These are phyloP conservation scores for Stenotaenia linearis DNA, from an alignment of 2,888 invertebrate genomes.

Conservation along the genomic window DNA sequence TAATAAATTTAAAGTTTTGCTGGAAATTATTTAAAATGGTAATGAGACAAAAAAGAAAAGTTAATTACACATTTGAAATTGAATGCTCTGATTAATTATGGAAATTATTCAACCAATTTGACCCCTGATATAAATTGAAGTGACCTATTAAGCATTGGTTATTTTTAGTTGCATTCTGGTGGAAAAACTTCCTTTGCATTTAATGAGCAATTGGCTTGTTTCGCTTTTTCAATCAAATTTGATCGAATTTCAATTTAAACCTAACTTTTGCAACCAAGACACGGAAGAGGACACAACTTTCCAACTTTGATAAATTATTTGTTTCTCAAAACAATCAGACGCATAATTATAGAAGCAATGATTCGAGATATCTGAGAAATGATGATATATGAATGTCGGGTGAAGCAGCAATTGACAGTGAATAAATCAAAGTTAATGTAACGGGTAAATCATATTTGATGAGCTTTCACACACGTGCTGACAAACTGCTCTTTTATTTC, in stretches of 20 bases:
- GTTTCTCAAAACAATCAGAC: background rate
- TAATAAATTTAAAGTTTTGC: too few species aligned
- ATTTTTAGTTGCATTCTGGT: background rate
- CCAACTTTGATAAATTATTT: background rate
- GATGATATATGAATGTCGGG: conserved; percentile 9
- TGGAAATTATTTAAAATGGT: background rate
- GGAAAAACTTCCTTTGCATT: background rate
- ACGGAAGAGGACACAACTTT: too few species aligned
- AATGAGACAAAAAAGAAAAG: background rate
- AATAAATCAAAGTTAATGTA: conserved; percentile 4
- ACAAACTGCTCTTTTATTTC: conserved; percentile 5
- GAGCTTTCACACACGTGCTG: background rate
- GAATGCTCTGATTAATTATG: background rate
- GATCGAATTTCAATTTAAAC: too few species aligned
- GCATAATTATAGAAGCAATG: background rate
- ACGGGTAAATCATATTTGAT: background rate
- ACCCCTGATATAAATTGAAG: background rate
- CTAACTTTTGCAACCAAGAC: too few species aligned
- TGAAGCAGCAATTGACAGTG: conserved; percentile 9
- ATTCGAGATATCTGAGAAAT: background rate
- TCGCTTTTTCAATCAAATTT: background rate
- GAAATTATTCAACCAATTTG: background rate
- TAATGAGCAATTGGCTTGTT: background rate
- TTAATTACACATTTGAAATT: background rate
- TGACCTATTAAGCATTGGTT: background rate